phyloP scores from a whole-genome alignment of 1,140 invertebrate genomes.

The Aphis gossypii region DNA sequence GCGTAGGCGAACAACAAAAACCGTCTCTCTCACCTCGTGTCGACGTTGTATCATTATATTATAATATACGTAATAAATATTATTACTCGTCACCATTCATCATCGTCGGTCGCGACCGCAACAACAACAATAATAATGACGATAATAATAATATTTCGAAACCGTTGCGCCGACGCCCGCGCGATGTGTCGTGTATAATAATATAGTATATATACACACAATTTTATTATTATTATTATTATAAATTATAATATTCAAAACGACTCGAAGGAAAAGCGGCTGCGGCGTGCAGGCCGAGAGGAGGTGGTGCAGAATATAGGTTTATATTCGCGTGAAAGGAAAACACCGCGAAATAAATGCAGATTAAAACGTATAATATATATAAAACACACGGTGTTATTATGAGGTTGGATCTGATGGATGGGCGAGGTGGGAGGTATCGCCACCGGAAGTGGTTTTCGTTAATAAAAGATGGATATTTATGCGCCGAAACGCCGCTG shows the following conservation, averaged over 20 bases:
- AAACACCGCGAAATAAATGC: conserved; percentile 57
- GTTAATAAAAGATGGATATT: conserved; percentile 58
- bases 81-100: conserved; percentile 33
- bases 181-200: not conserved
- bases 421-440: not conserved
- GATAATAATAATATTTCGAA: conserved; percentile 29
- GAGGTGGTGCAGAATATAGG: conserved; percentile 1
- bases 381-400: not conserved
- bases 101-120: not conserved
- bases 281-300: not conserved
- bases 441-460: conserved; percentile 46
- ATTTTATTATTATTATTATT: conserved; percentile 7
- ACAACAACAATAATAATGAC: not conserved
- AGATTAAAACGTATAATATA: conserved; percentile 45
- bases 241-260: conserved; percentile 20
- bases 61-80: not conserved
- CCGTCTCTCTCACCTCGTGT: not conserved
- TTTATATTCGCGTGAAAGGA: conserved; percentile 38
- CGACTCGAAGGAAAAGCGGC: not conserved
- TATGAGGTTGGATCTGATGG: not conserved
- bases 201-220: not conserved
- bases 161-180: not conserved
- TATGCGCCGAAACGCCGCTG: conserved; percentile 34
- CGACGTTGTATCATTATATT: not conserved
- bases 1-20: not conserved